Evolutionary conservation across 2,888 invertebrate species (phyloP).

Genomic region (Oscheius myriophilus): DNA sequence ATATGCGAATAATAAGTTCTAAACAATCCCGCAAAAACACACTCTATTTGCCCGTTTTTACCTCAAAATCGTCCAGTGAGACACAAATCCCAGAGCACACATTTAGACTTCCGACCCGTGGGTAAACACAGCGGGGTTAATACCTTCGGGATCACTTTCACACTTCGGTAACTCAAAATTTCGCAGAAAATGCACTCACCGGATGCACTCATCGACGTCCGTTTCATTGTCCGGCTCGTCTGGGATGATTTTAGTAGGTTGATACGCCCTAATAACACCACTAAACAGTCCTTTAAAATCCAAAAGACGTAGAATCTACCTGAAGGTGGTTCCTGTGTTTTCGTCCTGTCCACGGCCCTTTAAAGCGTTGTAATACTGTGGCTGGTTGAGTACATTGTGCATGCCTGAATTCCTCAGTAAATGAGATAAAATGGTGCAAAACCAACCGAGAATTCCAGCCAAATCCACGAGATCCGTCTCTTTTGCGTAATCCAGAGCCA

Average conservation of each 20-base stretch:
- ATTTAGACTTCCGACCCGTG: too few species aligned
- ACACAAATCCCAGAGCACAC: too few species aligned
- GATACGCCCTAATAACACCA: conserved; percentile 91
- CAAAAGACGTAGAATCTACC: conserved; percentile 10
- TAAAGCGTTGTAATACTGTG: conserved; percentile 94
- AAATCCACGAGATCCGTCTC: conserved; percentile 98
- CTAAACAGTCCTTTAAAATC: conserved; percentile 3
- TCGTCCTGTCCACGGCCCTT: conserved; percentile 71
- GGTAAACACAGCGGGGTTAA: too few species aligned
- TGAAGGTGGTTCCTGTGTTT: conserved; percentile 66
- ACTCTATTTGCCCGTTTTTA: too few species aligned
- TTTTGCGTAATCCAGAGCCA: conserved; percentile 84
- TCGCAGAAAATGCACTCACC: conserved; percentile 74
- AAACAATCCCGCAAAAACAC: too few species aligned
- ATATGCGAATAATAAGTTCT: too few species aligned
- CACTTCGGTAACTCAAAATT: conserved; percentile 5
- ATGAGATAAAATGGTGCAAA: neutral
- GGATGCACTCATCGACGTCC: conserved; percentile 90
- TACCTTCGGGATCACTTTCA: neutral
- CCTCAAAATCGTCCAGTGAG: too few species aligned
- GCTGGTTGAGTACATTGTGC: conserved; percentile 99
- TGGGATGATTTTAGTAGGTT: conserved; percentile 85
- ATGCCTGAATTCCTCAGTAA: conserved; percentile 83
- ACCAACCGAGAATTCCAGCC: conserved; percentile 79
- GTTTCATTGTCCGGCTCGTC: conserved; percentile 96